Conservation (phyloP, 2,797 vertebrate genomes). For the Hirundo rustica region DNA sequence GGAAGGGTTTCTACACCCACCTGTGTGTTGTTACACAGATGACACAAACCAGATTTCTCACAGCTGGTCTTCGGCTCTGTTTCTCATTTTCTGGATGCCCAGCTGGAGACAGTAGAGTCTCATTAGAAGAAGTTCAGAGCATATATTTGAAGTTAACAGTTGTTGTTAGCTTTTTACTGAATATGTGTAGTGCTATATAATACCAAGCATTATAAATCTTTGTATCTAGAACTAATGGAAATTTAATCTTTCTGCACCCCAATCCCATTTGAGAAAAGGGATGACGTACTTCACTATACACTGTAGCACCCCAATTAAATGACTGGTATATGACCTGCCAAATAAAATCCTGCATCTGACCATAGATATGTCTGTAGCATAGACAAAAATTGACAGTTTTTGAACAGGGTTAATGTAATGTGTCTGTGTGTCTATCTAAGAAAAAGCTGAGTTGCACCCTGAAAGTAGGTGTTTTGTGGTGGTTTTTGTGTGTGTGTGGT, state of each 20-base stretch:
- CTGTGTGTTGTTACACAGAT: not conserved
- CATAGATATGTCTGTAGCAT: not conserved
- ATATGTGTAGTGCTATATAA: not conserved
- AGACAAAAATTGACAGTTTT: not conserved
- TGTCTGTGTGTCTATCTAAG: not conserved
- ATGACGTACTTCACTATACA: not conserved
- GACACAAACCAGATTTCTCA: not conserved
- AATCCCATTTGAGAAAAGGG: not conserved
- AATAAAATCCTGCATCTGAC: not conserved
- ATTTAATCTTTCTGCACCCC: not conserved
- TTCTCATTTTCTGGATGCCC: constrained; percentile 5
- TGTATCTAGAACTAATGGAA: not conserved
- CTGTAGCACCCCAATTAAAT: not conserved
- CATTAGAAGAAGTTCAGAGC: not conserved
- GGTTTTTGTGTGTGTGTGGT: too few relatives aligned
- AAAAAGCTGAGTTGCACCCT: not conserved
- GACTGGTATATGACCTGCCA: not conserved
- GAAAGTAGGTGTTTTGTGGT: too few relatives aligned
- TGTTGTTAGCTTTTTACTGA: not conserved
- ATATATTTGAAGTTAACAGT: not conserved
- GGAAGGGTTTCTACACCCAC: not conserved
- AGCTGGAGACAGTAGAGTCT: not conserved
- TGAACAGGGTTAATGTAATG: not conserved
- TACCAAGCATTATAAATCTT: not conserved
- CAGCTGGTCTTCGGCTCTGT: not conserved